A percentile compares a stretch with the other conserved stretches of the same genome.
phyloP scores from a whole-genome alignment of 1,140 invertebrate species.

The Cataglyphis hispanica region DNA sequence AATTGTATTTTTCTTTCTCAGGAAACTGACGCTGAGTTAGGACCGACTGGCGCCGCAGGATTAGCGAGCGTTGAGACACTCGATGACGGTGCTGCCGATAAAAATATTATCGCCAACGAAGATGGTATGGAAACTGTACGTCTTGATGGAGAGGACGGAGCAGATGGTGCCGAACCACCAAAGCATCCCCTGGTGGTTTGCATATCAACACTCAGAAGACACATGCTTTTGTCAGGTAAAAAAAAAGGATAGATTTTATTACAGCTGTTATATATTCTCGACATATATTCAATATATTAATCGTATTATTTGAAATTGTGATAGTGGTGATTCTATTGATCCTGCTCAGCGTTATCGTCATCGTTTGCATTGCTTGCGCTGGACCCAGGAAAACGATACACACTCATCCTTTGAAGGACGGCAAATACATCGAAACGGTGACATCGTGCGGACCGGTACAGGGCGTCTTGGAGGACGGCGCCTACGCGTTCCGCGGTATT shows the following conservation, averaged over 20 bases:
- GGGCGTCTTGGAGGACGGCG: conserved; percentile 92
- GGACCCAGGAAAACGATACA: conserved; percentile 85
- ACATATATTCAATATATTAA: not conserved
- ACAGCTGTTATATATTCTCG: not conserved
- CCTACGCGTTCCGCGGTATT: conserved; percentile 93
- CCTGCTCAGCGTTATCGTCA: conserved; percentile 89
- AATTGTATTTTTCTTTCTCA: conserved; percentile 42
- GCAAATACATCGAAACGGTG: conserved; percentile 90
- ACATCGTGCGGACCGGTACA: conserved; percentile 93
- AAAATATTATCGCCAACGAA: conserved; percentile 91
- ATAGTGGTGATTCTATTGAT: conserved; percentile 82
- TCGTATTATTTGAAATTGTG: not conserved
- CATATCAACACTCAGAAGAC: conserved; percentile 77
- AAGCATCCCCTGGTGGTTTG: conserved; percentile 77
- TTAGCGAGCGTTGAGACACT: conserved; percentile 93
- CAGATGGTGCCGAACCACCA: conserved; percentile 75
- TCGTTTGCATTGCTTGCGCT: conserved; percentile 88
- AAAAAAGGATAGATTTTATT: not conserved
- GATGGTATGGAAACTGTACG: conserved; percentile 91
- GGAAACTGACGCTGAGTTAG: conserved; percentile 86
- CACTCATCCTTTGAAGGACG: conserved; percentile 88
- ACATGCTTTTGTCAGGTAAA: conserved; percentile 80
- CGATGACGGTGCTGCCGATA: conserved; percentile 88
- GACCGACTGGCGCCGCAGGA: conserved; percentile 86
- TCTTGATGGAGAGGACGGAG: conserved; percentile 82